phyloP scores from a whole-genome alignment of 2,888 invertebrate genomes.

The Panopea generosa region DNA sequence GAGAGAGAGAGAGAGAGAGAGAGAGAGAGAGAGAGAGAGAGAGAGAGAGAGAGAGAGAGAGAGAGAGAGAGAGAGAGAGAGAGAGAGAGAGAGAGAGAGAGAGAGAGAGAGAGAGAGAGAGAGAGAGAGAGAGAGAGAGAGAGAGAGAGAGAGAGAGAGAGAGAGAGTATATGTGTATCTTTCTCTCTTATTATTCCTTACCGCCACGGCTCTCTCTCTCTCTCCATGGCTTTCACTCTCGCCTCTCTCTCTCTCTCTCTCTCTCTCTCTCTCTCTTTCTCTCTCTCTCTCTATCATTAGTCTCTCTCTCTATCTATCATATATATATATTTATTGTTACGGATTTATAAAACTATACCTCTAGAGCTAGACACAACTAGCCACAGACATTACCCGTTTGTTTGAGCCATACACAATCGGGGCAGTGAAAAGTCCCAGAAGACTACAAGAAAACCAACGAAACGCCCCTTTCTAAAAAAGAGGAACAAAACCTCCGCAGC shows the following conservation, averaged over 20 bases:
- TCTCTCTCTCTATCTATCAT: too few relatives aligned
- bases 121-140: conserved; percentile 16
- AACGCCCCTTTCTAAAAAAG: too few relatives aligned
- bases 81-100: conserved; percentile 12
- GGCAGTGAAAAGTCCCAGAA: too few relatives aligned
- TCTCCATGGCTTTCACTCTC: conserved; percentile 18
- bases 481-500: too few relatives aligned
- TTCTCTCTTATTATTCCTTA: not conserved
- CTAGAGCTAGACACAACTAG: not conserved
- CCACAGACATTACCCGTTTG: too few relatives aligned
- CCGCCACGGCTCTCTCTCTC: conserved; percentile 21
- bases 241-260: conserved; percentile 24
- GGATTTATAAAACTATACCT: too few relatives aligned
- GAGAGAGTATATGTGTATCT: too few relatives aligned
- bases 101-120: conserved; percentile 6
- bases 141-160: not conserved
- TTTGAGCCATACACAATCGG: too few relatives aligned
- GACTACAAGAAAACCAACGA: too few relatives aligned
- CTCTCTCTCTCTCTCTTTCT: conserved; percentile 21
- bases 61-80: conserved; percentile 5
- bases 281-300: too few relatives aligned
- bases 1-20: conserved; percentile 20
- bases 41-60: conserved; percentile 11
- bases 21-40: not conserved
- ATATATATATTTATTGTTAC: too few relatives aligned